Evolutionary conservation across 2,113 vertebrate genomes (phyloP).

Genomic region (Upupa epops): DNA sequence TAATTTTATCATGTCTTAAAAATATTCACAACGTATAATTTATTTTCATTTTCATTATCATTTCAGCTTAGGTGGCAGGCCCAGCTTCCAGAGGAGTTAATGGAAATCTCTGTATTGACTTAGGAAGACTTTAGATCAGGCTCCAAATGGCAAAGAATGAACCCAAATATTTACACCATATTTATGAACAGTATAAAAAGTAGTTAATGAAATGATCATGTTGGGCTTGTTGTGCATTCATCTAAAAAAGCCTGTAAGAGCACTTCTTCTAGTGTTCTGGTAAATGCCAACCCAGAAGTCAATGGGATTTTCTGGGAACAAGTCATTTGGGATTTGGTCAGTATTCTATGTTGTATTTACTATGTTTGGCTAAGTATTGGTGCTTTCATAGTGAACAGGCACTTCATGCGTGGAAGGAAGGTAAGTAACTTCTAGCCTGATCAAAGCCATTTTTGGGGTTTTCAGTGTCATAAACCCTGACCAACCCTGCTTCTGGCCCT

Average conservation of each 20-base stretch:
- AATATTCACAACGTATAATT: background rate
- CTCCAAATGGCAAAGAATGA: slow-evolving; percentile 10
- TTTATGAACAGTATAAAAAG: slow-evolving; percentile 21
- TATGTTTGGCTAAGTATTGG: background rate
- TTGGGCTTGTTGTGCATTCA: background rate
- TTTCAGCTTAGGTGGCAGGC: background rate
- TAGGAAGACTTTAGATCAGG: background rate
- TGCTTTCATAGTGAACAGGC: background rate
- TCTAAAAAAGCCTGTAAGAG: background rate
- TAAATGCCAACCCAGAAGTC: slow-evolving; percentile 12
- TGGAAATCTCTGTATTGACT: slow-evolving; percentile 7
- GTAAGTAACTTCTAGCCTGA: background rate
- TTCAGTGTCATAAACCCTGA: background rate
- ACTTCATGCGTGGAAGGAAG: background rate
- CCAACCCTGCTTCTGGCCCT: background rate
- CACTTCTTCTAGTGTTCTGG: background rate
- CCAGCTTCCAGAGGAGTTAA: background rate
- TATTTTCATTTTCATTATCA: slow-evolving; percentile 30
- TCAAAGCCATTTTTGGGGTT: background rate
- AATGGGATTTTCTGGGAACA: slow-evolving; percentile 17
- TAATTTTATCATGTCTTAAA: slow-evolving; percentile 30
- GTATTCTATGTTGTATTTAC: background rate
- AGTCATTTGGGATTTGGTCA: slow-evolving; percentile 20
- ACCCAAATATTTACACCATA: slow-evolving; percentile 31
- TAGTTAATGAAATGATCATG: slow-evolving; percentile 45